Evolutionary conservation across 2,888 invertebrate species (phyloP).

Genomic region (Macaria notata): DNA sequence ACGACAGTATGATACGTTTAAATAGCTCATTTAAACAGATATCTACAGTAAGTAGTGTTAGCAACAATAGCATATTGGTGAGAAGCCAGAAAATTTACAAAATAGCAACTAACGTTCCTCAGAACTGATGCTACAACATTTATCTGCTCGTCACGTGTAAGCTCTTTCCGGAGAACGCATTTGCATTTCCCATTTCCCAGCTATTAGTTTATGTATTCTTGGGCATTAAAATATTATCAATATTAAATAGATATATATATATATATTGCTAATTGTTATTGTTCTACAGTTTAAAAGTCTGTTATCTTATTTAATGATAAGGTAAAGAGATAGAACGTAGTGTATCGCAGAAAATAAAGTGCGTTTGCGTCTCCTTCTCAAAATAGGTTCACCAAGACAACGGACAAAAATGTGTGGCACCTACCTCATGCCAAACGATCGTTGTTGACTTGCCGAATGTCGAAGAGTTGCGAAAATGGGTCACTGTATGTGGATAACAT

Average conservation of each 20-base stretch:
- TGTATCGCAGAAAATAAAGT: background rate
- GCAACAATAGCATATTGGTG: slow-evolving; percentile 28
- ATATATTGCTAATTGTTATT: too few species aligned
- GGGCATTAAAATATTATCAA: too few species aligned
- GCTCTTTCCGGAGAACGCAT: slow-evolving; percentile 4
- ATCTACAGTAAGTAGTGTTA: slow-evolving; percentile 3
- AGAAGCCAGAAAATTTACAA: slow-evolving; percentile 28
- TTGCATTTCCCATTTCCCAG: background rate
- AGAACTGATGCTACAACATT: background rate
- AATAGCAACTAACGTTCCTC: slow-evolving; percentile 11
- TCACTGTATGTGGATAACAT: slow-evolving; percentile 62
- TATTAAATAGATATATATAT: too few species aligned
- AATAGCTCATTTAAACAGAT: too few species aligned
- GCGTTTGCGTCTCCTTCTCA: slow-evolving; percentile 36
- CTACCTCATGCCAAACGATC: slow-evolving; percentile 60
- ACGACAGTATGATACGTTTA: too few species aligned
- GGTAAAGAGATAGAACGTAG: too few species aligned
- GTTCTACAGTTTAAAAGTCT: too few species aligned
- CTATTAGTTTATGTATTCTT: too few species aligned
- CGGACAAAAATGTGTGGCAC: slow-evolving; percentile 55
- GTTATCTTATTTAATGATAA: too few species aligned
- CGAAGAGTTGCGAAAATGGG: slow-evolving; percentile 72
- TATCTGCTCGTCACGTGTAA: background rate
- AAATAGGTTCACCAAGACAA: slow-evolving; percentile 52
- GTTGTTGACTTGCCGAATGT: slow-evolving; percentile 60